Base-by-base conservation (phyloP, 2,113 vertebrate genomes). In the Procavia capensis region DNA sequence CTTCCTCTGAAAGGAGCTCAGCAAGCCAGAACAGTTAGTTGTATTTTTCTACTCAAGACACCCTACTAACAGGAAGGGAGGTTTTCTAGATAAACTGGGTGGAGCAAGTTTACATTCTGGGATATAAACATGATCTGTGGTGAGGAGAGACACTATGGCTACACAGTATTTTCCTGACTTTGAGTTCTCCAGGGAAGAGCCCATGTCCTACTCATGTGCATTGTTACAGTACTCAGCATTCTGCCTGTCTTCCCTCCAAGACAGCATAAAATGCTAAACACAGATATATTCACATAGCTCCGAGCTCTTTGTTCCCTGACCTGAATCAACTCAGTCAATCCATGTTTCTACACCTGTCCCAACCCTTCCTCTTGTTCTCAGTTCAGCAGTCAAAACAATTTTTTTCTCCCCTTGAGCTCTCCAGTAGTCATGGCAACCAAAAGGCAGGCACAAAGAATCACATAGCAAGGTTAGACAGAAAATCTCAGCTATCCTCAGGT, bases 381-480 rank as follows among this genome's bases (percentile, higher is more conserved):
- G 50, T 63, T 22, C 75, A 92, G 61, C 80, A 63, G n/a, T 86
- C 72, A 89, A 91, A 94, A 78, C 61, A 95, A 85, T 81, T 39
- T 84, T 84, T 50, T 78, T 88, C 31, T 78, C 36, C 78, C 22
- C 19, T 0, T 43, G 63, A 85, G 57, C 36, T 90, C 43, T 97
- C 75, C 43, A 36, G 94, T 95, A 90, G 85, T 91, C 94, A 96
- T 93, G 61, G 97, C 82, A 97, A 96, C 94, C 78, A 91, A 95
- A 94, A 95, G 68, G 13, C n/a, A 63, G 13, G 29, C 25, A 70
- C 86, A 96, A 93, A 91, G 76, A 81, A 90, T 24, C 22, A 47
- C 9, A 64, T 8, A 95, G 50, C 70, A 29, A 94, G 8, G 41
- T 31, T 83, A 89, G 82, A 85, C 25, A 45, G 27, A 78, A 90